Evolutionary conservation across 2,888 invertebrate species (phyloP).

Genomic region (Enchytraeus crypticus): DNA sequence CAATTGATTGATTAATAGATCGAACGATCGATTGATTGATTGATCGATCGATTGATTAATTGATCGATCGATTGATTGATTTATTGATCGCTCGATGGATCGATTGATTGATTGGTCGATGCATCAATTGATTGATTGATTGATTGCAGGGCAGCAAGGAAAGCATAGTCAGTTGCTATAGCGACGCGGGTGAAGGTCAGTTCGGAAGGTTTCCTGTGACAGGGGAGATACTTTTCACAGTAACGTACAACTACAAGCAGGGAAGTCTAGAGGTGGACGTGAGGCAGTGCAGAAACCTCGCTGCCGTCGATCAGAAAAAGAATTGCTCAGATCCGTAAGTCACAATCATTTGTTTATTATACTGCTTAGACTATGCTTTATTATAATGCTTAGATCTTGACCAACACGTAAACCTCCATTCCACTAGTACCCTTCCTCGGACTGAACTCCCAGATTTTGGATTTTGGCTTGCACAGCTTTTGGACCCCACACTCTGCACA

Average conservation of each 20-base stretch:
- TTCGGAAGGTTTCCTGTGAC: conserved; percentile 77
- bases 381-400: neutral
- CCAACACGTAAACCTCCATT: no score
- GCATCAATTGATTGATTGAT: no score
- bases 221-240: conserved; percentile 84
- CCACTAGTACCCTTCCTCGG: no score
- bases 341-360: neutral
- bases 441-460: no score
- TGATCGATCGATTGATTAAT: no score
- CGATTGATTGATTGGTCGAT: no score
- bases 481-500: no score
- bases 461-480: no score
- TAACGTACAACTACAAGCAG: conserved; percentile 86
- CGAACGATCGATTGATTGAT: no score
- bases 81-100: no score
- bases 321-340: conserved; percentile 89
- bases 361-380: neutral
- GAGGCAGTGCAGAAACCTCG: conserved; percentile 80
- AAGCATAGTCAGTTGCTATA: conserved; percentile 91
- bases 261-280: conserved; percentile 79
- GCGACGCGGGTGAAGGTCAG: conserved; percentile 83
- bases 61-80: no score
- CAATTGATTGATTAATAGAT: no score
- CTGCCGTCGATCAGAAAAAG: conserved; percentile 79
- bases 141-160: conserved; percentile 55